These are phyloP conservation scores for Conopomorpha cramerella DNA, from an alignment of 1,140 invertebrate genomes.

Conservation along the genomic window DNA sequence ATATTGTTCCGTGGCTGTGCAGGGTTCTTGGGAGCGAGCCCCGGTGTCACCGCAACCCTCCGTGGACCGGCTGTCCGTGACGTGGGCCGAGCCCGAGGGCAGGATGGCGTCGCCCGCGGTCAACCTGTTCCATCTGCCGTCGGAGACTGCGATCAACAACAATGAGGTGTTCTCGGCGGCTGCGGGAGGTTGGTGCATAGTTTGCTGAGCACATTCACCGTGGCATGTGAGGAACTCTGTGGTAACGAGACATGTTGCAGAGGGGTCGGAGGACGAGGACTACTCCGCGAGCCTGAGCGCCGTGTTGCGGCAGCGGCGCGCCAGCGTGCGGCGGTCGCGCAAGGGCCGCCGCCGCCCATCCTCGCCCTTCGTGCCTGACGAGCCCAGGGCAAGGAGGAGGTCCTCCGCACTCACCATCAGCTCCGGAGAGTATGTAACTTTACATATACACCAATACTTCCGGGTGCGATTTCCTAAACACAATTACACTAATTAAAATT, in stretches of 20 bases:
- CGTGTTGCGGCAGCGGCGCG: conserved; percentile 76
- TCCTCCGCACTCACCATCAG: conserved; percentile 84
- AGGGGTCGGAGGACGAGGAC: conserved; percentile 72
- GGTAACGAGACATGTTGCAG: too few relatives aligned
- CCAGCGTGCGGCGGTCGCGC: conserved; percentile 67
- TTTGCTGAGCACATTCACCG: too few relatives aligned
- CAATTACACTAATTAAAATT: too few relatives aligned
- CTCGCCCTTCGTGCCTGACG: conserved; percentile 70
- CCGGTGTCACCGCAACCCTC: conserved; percentile 68
- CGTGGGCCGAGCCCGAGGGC: conserved; percentile 63
- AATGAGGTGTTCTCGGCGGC: conserved; percentile 37
- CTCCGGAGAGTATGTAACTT: conserved; percentile 76
- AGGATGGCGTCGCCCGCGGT: conserved; percentile 46
- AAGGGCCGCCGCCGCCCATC: conserved; percentile 68
- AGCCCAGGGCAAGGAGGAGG: conserved; percentile 59
- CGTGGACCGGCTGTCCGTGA: conserved; percentile 70
- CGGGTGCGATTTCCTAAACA: not conserved
- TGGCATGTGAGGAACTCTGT: too few relatives aligned
- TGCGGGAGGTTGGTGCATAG: conserved; percentile 21
- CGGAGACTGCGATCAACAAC: conserved; percentile 22
- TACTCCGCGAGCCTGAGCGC: conserved; percentile 82
- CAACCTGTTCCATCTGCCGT: conserved; percentile 39
- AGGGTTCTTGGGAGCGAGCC: conserved; percentile 43
- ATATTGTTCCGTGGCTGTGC: conserved; percentile 1
- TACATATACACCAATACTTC: not conserved